A percentile compares a stretch with the other conserved stretches of the same genome.
phyloP scores from a whole-genome alignment of 1,140 invertebrate genomes.

The Drosophila varians region DNA sequence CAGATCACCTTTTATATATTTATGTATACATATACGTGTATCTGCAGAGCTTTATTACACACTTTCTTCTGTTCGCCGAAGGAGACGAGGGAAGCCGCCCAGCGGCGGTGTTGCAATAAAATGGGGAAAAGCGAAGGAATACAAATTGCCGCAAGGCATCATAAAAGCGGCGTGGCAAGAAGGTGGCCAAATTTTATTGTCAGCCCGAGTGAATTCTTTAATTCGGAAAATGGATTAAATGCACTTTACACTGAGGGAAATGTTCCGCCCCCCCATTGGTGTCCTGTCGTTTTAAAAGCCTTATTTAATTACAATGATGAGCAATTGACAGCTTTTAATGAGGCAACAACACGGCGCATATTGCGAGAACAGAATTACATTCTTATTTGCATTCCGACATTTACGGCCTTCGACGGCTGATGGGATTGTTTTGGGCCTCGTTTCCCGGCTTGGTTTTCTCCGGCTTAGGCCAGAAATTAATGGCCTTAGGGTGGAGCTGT shows the following conservation, averaged over 20 bases:
- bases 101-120: constrained; percentile 46
- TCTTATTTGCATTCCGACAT: constrained; percentile 17
- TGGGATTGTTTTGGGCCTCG: constrained; percentile 21
- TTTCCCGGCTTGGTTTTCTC: background rate
- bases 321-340: constrained; percentile 78
- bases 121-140: constrained; percentile 40
- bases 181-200: constrained; percentile 52
- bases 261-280: background rate
- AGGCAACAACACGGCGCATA: constrained; percentile 48
- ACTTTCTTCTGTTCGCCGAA: constrained; percentile 10
- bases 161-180: constrained; percentile 13
- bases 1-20: constrained; percentile 29
- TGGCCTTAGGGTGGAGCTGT: constrained; percentile 11
- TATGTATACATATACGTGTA: constrained; percentile 25
- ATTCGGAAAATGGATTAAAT: constrained; percentile 9
- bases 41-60: constrained; percentile 57
- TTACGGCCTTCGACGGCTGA: constrained; percentile 22
- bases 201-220: constrained; percentile 27
- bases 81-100: background rate
- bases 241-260: background rate
- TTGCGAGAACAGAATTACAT: constrained; percentile 39
- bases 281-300: constrained; percentile 6
- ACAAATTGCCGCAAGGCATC: constrained; percentile 59
- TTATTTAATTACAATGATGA: constrained; percentile 63
- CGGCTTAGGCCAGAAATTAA: constrained; percentile 47